Evolutionary conservation across 2,888 invertebrate genomes (phyloP).

Genomic region (Eristalinus sepulchralis): DNA sequence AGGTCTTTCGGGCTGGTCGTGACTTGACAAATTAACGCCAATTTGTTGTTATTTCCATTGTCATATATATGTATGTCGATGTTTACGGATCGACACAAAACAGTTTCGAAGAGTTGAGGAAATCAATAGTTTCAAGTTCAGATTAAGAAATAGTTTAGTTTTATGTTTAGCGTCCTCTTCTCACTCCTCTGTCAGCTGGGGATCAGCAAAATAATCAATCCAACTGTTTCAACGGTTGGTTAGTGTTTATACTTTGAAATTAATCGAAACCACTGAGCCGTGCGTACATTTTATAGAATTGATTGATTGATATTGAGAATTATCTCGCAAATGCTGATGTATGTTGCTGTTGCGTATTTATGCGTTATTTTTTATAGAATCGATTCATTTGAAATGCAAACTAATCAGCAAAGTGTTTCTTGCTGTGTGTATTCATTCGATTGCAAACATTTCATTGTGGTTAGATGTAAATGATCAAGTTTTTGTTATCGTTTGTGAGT

Average conservation of each 20-base stretch:
- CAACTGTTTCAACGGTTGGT: neutral
- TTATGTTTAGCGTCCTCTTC: neutral
- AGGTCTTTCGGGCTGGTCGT: conserved; percentile 34
- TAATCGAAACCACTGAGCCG: neutral
- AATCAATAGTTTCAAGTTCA: conserved; percentile 44
- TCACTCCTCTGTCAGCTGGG: neutral
- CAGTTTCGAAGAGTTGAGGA: conserved; percentile 23
- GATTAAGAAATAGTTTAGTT: neutral
- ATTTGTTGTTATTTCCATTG: conserved; percentile 19
- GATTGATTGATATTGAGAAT: neutral
- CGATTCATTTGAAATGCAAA: neutral
- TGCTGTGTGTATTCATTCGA: neutral
- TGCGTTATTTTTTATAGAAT: neutral
- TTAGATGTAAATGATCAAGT: too few species aligned
- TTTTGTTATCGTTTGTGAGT: too few species aligned
- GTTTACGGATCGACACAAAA: conserved; percentile 15
- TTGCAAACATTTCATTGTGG: neutral
- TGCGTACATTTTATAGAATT: neutral
- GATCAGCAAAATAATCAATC: neutral
- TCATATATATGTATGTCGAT: conserved; percentile 1
- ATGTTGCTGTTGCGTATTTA: neutral
- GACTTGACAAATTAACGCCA: conserved; percentile 57
- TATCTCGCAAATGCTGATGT: neutral
- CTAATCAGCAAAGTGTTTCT: neutral
- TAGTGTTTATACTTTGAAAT: neutral